Evolutionary conservation across 2,888 invertebrate species (phyloP), one percentile per base, ranked within the genome.

Genomic region (Ferrisia virgata): DNA sequence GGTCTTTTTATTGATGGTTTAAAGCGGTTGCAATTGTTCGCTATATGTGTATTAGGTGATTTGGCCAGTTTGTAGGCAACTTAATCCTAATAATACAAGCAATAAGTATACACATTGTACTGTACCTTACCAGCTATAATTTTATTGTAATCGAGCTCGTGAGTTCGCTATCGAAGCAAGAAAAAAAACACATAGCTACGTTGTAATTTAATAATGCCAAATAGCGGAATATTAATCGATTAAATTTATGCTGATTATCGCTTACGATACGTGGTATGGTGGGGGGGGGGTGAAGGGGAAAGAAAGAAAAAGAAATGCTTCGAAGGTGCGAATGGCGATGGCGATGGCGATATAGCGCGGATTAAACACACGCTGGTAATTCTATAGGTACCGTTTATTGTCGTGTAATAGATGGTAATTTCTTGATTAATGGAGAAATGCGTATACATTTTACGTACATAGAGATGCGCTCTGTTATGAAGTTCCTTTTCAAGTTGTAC

Each of bases 341-440:
- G 53, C 53, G 53, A 13, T n/a, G n/a, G n/a, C n/a, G n/a, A n/a
- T n/a, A n/a, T n/a, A n/a, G 72, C 2, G 8, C 22, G 72, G 72
- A 76, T 76, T 36, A 76, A 33, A 72, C 18, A 28, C 31, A 76
- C 36, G 36, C 72, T 5, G 72, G 72, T 76, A 76, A 76, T 76
- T 36, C 72, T 36, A 76, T 36, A 76, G 33, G 72, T 36, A 76
- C 33, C 72, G 72, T 76, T 76, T 76, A 76, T 76, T 76, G 72
- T 76, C 72, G 72, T 76, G 72, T 76, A 76, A 76, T 76, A 76
- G 72, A 76, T 76, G 72, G 72, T 76, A 76, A 76, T 76, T 76
- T 76, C 72, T 76, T 76, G 72, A 76, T 76, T 76, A 76, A 76
- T 76, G 72, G 25, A 76, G 36, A 76, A 76, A 76, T 76, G 5